phyloP scores from a whole-genome alignment of 2,888 invertebrate species.

The Mermis nigrescens region DNA sequence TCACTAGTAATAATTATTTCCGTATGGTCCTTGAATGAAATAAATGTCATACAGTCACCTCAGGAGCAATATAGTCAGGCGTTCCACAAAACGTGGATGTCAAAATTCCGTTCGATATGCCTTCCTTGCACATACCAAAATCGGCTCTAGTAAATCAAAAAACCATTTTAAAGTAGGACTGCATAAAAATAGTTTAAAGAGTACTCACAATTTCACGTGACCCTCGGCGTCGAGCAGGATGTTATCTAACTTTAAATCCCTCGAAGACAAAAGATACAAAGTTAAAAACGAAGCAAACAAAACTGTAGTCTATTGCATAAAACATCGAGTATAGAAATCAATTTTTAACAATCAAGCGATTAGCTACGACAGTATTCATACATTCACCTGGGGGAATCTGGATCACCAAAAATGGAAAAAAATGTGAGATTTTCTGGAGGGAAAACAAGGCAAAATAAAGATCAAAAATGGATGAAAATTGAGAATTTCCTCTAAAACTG shows the following conservation, averaged over 20 bases:
- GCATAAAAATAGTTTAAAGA: too few species aligned
- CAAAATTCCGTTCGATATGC: conserved; percentile 63
- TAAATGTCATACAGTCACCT: conserved; percentile 40
- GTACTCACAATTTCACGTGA: background rate
- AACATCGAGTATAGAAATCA: too few species aligned
- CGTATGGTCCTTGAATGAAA: background rate
- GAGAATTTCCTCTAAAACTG: too few species aligned
- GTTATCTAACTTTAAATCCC: conserved; percentile 94
- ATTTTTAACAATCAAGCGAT: too few species aligned
- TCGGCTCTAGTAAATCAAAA: conserved; percentile 22
- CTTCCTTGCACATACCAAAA: conserved; percentile 92
- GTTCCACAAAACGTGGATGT: conserved; percentile 98
- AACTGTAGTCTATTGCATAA: too few species aligned
- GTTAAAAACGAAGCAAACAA: background rate
- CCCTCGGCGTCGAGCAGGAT: conserved; percentile 62
- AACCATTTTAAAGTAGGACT: conserved; percentile 40
- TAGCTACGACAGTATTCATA: too few species aligned
- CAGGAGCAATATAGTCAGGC: conserved; percentile 95
- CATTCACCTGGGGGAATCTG: too few species aligned
- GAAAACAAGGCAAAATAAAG: too few species aligned
- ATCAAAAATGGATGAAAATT: too few species aligned
- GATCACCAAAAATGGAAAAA: too few species aligned
- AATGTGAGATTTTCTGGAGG: too few species aligned
- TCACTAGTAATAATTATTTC: too few species aligned
- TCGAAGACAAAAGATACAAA: conserved; percentile 32